Evolutionary conservation across 2,888 invertebrate genomes (phyloP).

Genomic region (Drosophila pullipes): DNA sequence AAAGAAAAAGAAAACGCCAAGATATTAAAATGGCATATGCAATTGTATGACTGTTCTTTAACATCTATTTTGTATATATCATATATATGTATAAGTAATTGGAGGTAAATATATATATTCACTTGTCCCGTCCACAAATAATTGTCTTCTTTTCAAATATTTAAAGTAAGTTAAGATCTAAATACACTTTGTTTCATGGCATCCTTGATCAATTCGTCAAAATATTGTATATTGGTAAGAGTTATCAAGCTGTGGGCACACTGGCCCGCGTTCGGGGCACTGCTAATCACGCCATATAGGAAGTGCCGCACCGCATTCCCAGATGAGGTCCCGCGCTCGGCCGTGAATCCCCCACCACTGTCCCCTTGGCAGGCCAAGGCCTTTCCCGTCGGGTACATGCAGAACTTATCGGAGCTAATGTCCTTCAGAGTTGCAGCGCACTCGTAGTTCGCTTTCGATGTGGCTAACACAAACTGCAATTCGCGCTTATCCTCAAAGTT

Average conservation of each 20-base stretch:
- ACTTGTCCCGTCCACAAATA: not conserved
- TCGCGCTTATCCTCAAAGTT: slow-evolving; percentile 56
- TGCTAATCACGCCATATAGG: slow-evolving; percentile 67
- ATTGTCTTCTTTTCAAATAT: not conserved
- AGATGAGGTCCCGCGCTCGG: slow-evolving; percentile 7
- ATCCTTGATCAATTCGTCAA: slow-evolving; percentile 32
- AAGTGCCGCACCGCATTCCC: slow-evolving; percentile 36
- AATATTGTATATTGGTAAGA: slow-evolving; percentile 69
- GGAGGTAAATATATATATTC: not conserved
- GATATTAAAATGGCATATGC: slow-evolving; percentile 7
- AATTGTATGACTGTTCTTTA: not conserved
- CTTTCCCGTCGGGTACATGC: slow-evolving; percentile 65
- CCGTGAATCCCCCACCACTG: slow-evolving; percentile 71
- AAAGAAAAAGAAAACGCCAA: not conserved
- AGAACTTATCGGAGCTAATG: slow-evolving; percentile 65
- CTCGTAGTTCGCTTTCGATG: slow-evolving; percentile 47
- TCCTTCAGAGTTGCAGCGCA: slow-evolving; percentile 46
- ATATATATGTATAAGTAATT: not conserved
- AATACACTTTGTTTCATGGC: slow-evolving; percentile 37
- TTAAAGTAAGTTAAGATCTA: slow-evolving; percentile 37
- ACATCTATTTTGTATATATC: not conserved
- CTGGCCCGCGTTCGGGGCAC: slow-evolving; percentile 68
- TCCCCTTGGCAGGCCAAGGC: slow-evolving; percentile 69
- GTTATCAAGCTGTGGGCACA: slow-evolving; percentile 66
- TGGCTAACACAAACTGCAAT: slow-evolving; percentile 66